These are phyloP conservation scores for Tholera decimalis DNA, from an alignment of 2,888 invertebrate genomes.

Conservation along the genomic window DNA sequence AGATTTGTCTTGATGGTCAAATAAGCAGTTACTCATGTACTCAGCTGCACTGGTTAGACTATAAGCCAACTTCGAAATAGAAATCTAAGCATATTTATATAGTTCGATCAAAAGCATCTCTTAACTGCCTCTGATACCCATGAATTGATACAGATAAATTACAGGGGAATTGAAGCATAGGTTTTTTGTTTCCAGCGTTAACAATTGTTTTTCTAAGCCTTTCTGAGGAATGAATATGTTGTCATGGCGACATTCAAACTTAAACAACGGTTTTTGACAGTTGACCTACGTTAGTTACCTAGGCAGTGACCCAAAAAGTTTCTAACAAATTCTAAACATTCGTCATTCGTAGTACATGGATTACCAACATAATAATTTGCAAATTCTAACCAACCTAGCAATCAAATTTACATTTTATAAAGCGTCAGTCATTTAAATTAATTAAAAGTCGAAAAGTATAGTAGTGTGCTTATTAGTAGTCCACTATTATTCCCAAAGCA, in stretches of 20 bases:
- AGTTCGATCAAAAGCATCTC: neutral
- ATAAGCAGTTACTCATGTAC: too few relatives aligned
- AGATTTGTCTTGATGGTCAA: too few relatives aligned
- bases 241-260: constrained; percentile 1
- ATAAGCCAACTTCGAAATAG: neutral
- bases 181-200: neutral
- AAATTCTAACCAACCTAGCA: constrained; percentile 20
- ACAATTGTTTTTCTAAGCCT: neutral
- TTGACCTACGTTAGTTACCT: constrained; percentile 4
- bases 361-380: constrained; percentile 27
- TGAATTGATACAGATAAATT: neutral
- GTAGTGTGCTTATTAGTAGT: constrained; percentile 53
- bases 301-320: constrained; percentile 33
- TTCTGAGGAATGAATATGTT: neutral
- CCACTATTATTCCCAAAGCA: constrained; percentile 55
- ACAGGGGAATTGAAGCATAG: neutral
- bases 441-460: constrained; percentile 40
- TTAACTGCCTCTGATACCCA: neutral
- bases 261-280: neutral
- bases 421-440: constrained; percentile 51
- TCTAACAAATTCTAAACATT: constrained; percentile 29
- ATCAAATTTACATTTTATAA: constrained; percentile 50
- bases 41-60: too few relatives aligned
- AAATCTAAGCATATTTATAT: too few relatives aligned
- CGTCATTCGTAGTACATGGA: constrained; percentile 9